Conservation (phyloP, 92 coral and sea anemone species). For the Siderastrea siderea region DNA sequence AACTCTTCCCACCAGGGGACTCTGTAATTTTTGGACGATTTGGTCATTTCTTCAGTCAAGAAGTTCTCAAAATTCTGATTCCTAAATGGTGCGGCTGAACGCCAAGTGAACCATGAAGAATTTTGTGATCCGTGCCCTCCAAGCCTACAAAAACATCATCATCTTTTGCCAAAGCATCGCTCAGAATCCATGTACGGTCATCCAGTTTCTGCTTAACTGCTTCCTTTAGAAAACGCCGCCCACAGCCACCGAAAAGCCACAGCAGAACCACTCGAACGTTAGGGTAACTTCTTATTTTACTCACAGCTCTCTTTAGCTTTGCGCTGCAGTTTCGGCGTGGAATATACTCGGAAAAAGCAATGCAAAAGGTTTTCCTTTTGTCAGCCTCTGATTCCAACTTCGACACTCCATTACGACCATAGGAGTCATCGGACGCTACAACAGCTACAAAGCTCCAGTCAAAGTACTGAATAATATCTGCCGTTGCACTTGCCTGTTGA, state of each 20-base stretch:
- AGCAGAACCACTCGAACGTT: constrained; percentile 70
- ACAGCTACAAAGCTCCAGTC: constrained; percentile 83
- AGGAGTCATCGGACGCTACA: constrained; percentile 82
- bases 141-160: constrained; percentile 39
- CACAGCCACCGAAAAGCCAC: constrained; percentile 79
- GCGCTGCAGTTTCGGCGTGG: constrained; percentile 73
- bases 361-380: constrained; percentile 69
- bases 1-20: constrained; percentile 81
- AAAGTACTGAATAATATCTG: constrained; percentile 74
- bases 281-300: constrained; percentile 64
- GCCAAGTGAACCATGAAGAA: constrained; percentile 77
- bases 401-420: constrained; percentile 77
- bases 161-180: constrained; percentile 78
- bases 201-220: constrained; percentile 58
- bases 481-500: constrained; percentile 86
- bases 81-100: constrained; percentile 52
- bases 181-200: constrained; percentile 81
- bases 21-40: neutral
- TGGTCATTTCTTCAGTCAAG: constrained; percentile 43
- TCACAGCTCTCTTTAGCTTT: constrained; percentile 61
- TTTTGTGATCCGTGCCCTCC: constrained; percentile 31
- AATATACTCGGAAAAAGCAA: constrained; percentile 78
- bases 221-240: constrained; percentile 71
- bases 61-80: constrained; percentile 38
- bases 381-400: constrained; percentile 78